Evolutionary conservation across 2,113 vertebrate species (phyloP), one percentile per base, ranked within the genome.

Genomic region (Poicephalus meyeri): DNA sequence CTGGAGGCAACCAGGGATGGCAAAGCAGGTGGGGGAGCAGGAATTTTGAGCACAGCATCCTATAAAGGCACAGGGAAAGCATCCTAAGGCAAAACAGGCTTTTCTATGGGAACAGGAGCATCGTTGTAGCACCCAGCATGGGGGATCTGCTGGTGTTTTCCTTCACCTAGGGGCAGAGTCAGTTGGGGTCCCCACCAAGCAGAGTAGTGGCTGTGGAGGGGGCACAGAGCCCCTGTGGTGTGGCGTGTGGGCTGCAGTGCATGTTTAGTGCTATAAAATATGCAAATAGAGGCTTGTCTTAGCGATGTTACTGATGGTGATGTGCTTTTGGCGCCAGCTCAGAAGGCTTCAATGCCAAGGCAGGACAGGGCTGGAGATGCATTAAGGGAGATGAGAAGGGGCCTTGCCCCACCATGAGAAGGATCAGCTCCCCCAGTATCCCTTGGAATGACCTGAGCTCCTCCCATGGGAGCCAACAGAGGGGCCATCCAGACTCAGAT

Each of bases 221-320:
- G 60, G 49, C 90, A 79, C 52, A 74, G 87, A 82, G 73, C 52
- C 88, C 61, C 80, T 64, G 76, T 42, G 89, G 64, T 88, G 69
- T 50, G 82, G 15, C 65, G 68, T 61, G 76, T 70, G 89, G 91
- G 66, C 77, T 77, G 56, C 58, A 79, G 77, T 69, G 86, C 90
- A 83, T 50, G 66, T 68, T 94, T 89, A 93, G 92, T 83, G 85
- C 77, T 25, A 56, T 71, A 53, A 85, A 92, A 92, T 82, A 92
- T 66, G 83, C 61, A 90, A 93, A 96, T 70, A 91, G 73, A 86
- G 86, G 37, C 73, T 85, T 89, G 89, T 92, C 91, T 58, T 47
- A 78, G 86, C 60, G 9, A 29, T 91, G 89, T 77, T 76, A 41
- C 65, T 74, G 68, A 33, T 21, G 66, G 82, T 80, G 95, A 95